Evolutionary conservation across 2,113 vertebrate genomes (phyloP).

Genomic region (Oreotragus oreotragus): DNA sequence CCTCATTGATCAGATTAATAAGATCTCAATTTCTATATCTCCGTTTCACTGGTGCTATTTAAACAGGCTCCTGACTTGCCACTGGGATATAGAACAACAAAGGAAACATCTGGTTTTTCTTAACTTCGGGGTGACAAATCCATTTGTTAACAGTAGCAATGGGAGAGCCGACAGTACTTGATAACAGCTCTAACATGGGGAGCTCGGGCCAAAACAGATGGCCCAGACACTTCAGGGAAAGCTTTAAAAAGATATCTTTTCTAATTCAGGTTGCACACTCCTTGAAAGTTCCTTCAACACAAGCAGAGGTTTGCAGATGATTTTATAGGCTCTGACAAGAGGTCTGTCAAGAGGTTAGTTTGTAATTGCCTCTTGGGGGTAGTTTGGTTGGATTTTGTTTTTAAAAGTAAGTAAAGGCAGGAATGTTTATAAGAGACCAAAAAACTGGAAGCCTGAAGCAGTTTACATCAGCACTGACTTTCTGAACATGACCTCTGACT

Average conservation of each 20-base stretch:
- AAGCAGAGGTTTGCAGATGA: constrained; percentile 38
- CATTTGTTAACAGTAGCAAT: constrained; percentile 63
- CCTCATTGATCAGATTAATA: constrained; percentile 43
- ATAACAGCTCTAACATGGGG: constrained; percentile 46
- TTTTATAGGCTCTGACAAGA: constrained; percentile 52
- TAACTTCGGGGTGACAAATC: constrained; percentile 56
- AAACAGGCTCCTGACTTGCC: constrained; percentile 21
- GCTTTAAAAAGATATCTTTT: constrained; percentile 54
- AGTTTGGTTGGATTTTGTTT: constrained; percentile 43
- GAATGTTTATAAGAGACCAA: constrained; percentile 30
- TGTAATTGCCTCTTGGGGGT: not conserved
- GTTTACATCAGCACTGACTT: constrained; percentile 2
- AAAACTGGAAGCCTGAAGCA: not conserved
- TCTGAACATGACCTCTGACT: constrained; percentile 25
- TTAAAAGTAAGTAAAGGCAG: constrained; percentile 29
- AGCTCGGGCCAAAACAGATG: constrained; percentile 52
- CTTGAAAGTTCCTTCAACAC: constrained; percentile 39
- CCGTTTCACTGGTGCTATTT: not conserved
- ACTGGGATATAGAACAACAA: constrained; percentile 25
- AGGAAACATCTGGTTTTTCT: constrained; percentile 61
- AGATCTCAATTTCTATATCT: constrained; percentile 33
- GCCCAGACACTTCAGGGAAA: not conserved
- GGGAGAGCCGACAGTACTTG: not conserved
- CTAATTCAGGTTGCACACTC: constrained; percentile 57
- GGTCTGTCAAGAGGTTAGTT: constrained; percentile 40